Conservation (phyloP, 2,888 invertebrate genomes). For the Tholera decimalis region DNA sequence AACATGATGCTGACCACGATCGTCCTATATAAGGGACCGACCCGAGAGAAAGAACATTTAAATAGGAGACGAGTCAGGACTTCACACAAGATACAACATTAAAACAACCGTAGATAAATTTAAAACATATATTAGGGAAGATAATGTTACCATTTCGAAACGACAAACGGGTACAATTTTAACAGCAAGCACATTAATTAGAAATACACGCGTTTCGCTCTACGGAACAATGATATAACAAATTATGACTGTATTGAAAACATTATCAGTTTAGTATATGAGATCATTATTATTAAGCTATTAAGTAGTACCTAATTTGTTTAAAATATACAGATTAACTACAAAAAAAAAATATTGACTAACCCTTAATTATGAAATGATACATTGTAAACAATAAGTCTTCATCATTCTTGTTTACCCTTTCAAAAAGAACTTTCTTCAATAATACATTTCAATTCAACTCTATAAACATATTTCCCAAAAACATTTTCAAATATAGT, state of each 20-base stretch:
- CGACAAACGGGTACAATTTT: conserved; percentile 54
- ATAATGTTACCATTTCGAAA: conserved; percentile 82
- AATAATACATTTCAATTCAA: neutral
- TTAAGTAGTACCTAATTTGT: neutral
- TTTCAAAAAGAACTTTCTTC: neutral
- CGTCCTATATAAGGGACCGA: too few relatives aligned
- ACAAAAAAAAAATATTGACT: neutral
- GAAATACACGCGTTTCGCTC: conserved; percentile 43
- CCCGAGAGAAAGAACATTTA: too few relatives aligned
- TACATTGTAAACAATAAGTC: neutral
- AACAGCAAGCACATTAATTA: conserved; percentile 59
- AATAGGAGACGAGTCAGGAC: too few relatives aligned
- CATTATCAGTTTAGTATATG: conserved; percentile 14
- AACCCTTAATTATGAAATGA: neutral
- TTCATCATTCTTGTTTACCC: neutral
- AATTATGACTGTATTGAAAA: conserved; percentile 17
- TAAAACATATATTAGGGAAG: conserved; percentile 89
- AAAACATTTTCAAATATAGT: neutral
- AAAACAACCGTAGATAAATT: conserved; percentile 73
- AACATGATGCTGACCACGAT: too few relatives aligned
- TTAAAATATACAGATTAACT: conserved; percentile 1
- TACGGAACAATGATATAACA: conserved; percentile 39
- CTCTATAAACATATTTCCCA: neutral
- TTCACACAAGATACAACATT: conserved; percentile 45
- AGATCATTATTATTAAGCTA: conserved; percentile 28